Percentiles rank a stretch among this genome's conserved stretches.
These are phyloP conservation scores for Pseudococcus jackbeardsleyi DNA, from an alignment of 2,888 invertebrate genomes.

Conservation along the genomic window DNA sequence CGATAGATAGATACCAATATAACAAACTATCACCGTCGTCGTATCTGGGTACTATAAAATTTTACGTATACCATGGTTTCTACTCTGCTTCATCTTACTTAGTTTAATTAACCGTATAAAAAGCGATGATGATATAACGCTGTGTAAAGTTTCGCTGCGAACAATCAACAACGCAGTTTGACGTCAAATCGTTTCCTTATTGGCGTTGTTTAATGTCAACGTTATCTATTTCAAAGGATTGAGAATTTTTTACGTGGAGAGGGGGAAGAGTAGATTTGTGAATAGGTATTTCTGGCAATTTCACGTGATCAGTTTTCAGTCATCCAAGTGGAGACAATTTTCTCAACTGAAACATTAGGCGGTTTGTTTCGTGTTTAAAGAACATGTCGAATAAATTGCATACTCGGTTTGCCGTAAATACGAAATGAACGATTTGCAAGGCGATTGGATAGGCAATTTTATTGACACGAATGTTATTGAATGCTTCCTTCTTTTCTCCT, in stretches of 20 bases:
- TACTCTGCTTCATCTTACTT: neutral
- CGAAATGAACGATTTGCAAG: too few relatives aligned
- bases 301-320: too few relatives aligned
- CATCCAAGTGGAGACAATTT: too few relatives aligned
- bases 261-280: too few relatives aligned
- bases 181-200: neutral
- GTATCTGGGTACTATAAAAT: neutral
- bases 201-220: neutral
- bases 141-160: neutral
- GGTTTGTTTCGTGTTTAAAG: too few relatives aligned
- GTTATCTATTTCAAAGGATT: neutral
- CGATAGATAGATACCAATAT: neutral
- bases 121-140: neutral
- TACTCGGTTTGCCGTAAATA: constrained; percentile 13
- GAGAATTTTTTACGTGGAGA: neutral
- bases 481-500: too few relatives aligned
- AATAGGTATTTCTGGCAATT: too few relatives aligned
- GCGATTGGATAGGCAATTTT: too few relatives aligned
- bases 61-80: neutral
- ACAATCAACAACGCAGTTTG: neutral
- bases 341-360: too few relatives aligned
- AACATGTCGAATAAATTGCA: neutral
- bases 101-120: neutral
- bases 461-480: too few relatives aligned
- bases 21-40: neutral